These are phyloP conservation scores for Amblyopsis rosae DNA, from an alignment of 2,113 vertebrate species.

Conservation along the genomic window DNA sequence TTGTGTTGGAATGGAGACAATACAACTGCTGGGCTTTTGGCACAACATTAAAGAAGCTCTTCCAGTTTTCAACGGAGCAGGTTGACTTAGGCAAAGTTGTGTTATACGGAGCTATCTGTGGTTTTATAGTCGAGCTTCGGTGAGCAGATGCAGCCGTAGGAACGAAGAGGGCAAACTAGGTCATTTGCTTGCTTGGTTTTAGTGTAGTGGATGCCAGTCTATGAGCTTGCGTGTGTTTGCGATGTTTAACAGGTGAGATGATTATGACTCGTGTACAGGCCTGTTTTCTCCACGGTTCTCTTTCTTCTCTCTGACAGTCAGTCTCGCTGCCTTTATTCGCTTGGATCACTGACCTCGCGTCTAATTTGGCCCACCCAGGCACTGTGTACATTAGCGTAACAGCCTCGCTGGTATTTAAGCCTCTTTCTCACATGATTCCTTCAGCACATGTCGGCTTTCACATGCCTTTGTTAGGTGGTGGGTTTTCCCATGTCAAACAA, in stretches of 20 bases:
- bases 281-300: slow-evolving; percentile 19
- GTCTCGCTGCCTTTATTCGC: slow-evolving; percentile 17
- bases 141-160: slow-evolving; percentile 46
- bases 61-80: slow-evolving; percentile 41
- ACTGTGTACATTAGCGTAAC: neutral
- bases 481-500: too few relatives aligned
- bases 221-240: slow-evolving; percentile 50
- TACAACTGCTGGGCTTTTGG: slow-evolving; percentile 63
- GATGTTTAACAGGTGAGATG: slow-evolving; percentile 40
- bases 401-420: neutral
- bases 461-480: too few relatives aligned
- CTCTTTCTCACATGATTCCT: too few relatives aligned
- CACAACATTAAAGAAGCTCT: slow-evolving; percentile 58
- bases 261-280: slow-evolving; percentile 48
- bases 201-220: slow-evolving; percentile 30
- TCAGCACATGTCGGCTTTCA: too few relatives aligned
- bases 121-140: slow-evolving; percentile 49
- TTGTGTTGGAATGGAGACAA: slow-evolving; percentile 63
- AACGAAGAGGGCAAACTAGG: slow-evolving; percentile 37
- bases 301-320: neutral
- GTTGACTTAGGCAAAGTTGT: slow-evolving; percentile 38
- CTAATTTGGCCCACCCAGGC: slow-evolving; percentile 44
- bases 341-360: slow-evolving; percentile 26
- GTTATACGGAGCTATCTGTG: slow-evolving; percentile 50
- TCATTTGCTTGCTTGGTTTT: slow-evolving; percentile 44